Evolutionary conservation across 2,797 vertebrate genomes (phyloP).

Genomic region (Erethizon dorsatum): DNA sequence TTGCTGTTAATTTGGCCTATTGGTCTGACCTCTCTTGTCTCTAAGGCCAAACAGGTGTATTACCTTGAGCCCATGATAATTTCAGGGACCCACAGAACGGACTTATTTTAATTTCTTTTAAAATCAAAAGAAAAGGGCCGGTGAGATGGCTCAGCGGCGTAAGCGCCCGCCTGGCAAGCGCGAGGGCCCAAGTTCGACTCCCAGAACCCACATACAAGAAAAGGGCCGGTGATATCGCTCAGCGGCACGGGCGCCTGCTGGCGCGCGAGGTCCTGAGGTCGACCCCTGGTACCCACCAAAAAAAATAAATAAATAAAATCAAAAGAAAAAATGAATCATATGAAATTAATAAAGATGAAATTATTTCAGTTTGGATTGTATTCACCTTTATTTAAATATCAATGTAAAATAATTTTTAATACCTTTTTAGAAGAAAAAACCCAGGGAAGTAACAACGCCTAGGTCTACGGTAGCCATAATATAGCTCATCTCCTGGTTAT

Average conservation of each 20-base stretch:
- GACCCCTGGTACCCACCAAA: no score
- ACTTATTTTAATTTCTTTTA: not conserved
- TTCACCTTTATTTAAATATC: not conserved
- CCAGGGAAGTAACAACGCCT: fast-evolving
- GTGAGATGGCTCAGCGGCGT: no score
- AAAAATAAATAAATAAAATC: not conserved
- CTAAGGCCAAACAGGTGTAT: not conserved
- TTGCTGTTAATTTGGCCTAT: not conserved
- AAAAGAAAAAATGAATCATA: constrained; percentile 22
- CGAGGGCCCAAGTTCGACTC: no score
- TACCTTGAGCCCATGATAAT: not conserved
- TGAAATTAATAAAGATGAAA: not conserved
- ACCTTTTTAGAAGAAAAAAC: not conserved
- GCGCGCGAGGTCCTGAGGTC: no score
- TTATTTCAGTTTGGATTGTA: not conserved
- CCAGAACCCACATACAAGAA: no score
- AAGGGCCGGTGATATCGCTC: no score
- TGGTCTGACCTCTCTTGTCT: not conserved
- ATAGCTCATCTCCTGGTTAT: not conserved
- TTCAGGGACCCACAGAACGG: not conserved
- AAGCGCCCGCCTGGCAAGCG: no score
- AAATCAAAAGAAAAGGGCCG: not conserved
- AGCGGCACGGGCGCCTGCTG: no score
- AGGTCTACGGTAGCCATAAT: not conserved
- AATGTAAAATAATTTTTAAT: not conserved